phyloP scores from a whole-genome alignment of 2,797 vertebrate species.

The Bradypus variegatus region DNA sequence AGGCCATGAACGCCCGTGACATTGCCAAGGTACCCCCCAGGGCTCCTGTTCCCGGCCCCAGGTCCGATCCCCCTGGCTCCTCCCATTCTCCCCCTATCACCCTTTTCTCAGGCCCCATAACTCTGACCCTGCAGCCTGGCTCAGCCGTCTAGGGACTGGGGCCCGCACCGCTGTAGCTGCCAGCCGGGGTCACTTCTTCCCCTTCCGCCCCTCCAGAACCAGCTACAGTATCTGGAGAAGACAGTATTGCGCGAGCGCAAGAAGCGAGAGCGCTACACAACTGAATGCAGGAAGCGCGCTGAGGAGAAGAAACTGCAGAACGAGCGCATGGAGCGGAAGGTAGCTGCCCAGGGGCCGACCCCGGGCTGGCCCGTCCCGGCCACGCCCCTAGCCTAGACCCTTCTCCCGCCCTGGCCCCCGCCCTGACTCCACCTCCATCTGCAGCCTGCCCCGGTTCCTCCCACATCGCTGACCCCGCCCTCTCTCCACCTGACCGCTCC shows the following conservation, averaged over 20 bases:
- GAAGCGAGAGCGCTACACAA: conserved; percentile 76
- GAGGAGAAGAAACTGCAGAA: conserved; percentile 79
- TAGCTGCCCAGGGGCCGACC: conserved; percentile 50
- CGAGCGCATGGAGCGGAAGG: conserved; percentile 79
- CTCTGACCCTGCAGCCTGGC: background rate
- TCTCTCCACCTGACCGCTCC: background rate
- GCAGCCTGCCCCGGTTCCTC: background rate
- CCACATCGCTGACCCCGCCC: too few relatives aligned
- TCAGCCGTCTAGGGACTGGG: background rate
- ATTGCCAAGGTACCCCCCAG: conserved; percentile 76
- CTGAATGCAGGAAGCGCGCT: conserved; percentile 75
- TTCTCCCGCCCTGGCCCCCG: background rate
- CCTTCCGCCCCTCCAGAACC: conserved; percentile 68
- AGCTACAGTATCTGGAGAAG: conserved; percentile 80
- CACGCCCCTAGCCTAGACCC: too few relatives aligned
- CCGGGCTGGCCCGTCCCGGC: rapidly evolving
- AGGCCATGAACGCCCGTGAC: conserved; percentile 77
- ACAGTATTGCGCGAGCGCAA: conserved; percentile 76
- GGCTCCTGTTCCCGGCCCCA: background rate
- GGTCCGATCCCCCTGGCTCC: background rate
- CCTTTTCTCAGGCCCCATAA: background rate
- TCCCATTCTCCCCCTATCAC: background rate
- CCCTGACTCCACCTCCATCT: background rate
- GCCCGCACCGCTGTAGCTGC: background rate
- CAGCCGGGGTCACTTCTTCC: background rate